A percentile compares a stretch with the other conserved stretches of the same genome.
These are phyloP conservation scores for Leptinotarsa tumamoca DNA, from an alignment of 2,888 invertebrate genomes.

Conservation along the genomic window DNA sequence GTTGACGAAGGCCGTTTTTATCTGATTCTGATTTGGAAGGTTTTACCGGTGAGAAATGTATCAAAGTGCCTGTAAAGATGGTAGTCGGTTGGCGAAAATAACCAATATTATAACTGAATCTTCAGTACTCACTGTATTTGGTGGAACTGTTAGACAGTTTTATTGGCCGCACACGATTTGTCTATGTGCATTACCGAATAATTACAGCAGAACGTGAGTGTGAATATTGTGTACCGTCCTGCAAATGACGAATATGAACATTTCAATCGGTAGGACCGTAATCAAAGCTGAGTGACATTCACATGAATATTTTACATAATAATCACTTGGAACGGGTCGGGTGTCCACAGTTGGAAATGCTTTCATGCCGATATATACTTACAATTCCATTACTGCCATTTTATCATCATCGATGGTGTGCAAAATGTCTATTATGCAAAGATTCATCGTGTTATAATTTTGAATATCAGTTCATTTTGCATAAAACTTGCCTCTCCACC, in stretches of 20 bases:
- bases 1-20: too few species aligned
- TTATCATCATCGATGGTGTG: neutral
- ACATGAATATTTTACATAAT: conserved; percentile 7
- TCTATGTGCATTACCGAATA: neutral
- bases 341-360: neutral
- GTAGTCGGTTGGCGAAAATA: too few species aligned
- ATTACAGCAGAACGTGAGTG: neutral
- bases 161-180: neutral
- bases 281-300: neutral
- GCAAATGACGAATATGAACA: neutral
- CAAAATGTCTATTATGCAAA: neutral
- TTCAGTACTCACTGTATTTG: too few species aligned
- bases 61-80: too few species aligned
- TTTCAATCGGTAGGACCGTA: neutral
- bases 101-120: too few species aligned
- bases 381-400: neutral
- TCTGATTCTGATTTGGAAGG: too few species aligned
- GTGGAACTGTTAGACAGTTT: too few species aligned
- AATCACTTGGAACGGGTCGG: neutral
- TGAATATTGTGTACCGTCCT: neutral
- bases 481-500: neutral
- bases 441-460: neutral
- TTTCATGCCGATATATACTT: neutral
- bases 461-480: neutral
- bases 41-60: too few species aligned